Conservation (phyloP, 2,888 invertebrate species). For the Desoria tigrina region DNA sequence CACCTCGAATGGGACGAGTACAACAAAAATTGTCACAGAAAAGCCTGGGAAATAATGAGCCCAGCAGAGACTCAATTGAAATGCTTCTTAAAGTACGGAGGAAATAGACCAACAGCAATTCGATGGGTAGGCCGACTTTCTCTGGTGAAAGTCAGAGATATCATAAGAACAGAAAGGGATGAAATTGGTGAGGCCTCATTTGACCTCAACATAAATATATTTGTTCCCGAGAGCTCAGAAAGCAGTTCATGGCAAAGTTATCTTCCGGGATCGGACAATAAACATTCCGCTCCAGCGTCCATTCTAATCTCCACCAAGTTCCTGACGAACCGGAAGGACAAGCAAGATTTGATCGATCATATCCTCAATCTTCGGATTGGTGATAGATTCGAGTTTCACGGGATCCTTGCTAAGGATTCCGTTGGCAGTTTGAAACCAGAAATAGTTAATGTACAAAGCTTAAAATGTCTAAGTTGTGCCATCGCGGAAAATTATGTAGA, state of each 20-base stretch:
- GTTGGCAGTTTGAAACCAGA: conserved; percentile 45
- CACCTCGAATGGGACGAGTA: conserved; percentile 47
- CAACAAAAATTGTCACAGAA: conserved; percentile 44
- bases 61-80: conserved; percentile 47
- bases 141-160: conserved; percentile 37
- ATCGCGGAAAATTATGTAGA: conserved; percentile 20
- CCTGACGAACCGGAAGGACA: conserved; percentile 23
- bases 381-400: conserved; percentile 50
- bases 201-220: conserved; percentile 36
- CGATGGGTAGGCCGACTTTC: conserved; percentile 47
- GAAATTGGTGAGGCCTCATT: conserved; percentile 23
- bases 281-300: conserved; percentile 32
- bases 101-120: conserved; percentile 22
- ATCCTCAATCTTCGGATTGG: conserved; percentile 42
- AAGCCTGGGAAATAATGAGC: conserved; percentile 45
- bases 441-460: conserved; percentile 37
- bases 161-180: background rate
- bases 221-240: conserved; percentile 12
- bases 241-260: conserved; percentile 31
- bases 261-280: conserved; percentile 32
- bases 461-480: conserved; percentile 43
- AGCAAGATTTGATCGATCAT: conserved; percentile 35
- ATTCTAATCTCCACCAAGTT: conserved; percentile 31
- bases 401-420: conserved; percentile 31
- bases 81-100: conserved; percentile 39